Percentiles rank a stretch among this genome's conserved stretches.
phyloP scores from a whole-genome alignment of 2,113 vertebrate genomes.

The Nothobranchius furzeri region DNA sequence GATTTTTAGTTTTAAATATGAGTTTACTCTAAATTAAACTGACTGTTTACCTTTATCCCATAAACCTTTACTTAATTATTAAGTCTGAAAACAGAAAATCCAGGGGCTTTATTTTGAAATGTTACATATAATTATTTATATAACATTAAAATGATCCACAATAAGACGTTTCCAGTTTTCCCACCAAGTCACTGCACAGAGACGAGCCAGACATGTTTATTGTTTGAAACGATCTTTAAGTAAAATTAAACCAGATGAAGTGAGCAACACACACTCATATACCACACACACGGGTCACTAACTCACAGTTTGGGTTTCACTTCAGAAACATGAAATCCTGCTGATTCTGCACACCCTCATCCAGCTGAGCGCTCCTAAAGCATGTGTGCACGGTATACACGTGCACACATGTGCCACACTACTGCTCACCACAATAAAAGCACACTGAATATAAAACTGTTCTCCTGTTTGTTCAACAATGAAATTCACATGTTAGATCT shows the following conservation, averaged over 20 bases:
- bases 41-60: no score
- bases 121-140: no score
- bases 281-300: constrained; percentile 2
- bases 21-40: no score
- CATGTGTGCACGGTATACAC: neutral
- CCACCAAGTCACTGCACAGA: neutral
- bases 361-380: neutral
- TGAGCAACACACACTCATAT: no score
- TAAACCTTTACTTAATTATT: no score
- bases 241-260: neutral
- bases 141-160: no score
- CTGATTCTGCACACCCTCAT: constrained; percentile 27
- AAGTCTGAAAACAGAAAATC: no score
- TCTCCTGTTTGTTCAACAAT: constrained; percentile 49
- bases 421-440: constrained; percentile 57
- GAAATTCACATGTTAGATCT: constrained; percentile 29
- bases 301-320: constrained; percentile 11
- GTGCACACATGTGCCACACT: constrained; percentile 45
- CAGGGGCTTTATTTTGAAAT: no score
- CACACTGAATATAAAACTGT: constrained; percentile 6
- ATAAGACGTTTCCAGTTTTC: neutral
- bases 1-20: no score
- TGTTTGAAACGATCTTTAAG: neutral
- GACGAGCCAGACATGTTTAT: neutral
- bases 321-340: constrained; percentile 1